These are phyloP conservation scores for Galaxea fascicularis DNA, from an alignment of 92 coral and sea anemone genomes.

Conservation along the genomic window DNA sequence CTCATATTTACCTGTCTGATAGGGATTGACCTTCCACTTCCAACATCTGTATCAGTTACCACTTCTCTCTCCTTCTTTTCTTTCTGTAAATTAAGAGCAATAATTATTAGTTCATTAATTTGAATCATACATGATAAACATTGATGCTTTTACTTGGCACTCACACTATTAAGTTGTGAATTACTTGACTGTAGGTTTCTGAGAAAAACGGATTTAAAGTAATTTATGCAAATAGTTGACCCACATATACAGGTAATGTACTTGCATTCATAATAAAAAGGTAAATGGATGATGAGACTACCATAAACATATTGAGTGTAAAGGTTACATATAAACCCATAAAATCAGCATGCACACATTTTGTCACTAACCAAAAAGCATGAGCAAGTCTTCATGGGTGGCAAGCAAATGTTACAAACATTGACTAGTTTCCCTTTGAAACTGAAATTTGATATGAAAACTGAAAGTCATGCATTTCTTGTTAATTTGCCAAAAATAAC, in stretches of 20 bases:
- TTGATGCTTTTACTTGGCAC: too few species aligned
- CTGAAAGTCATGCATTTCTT: background rate
- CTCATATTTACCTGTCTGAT: constrained; percentile 80
- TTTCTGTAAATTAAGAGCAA: constrained; percentile 51
- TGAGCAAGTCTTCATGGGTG: background rate
- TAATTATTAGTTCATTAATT: background rate
- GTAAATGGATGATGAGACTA: too few species aligned
- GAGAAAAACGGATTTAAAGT: too few species aligned
- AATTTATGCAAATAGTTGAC: too few species aligned
- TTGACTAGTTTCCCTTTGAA: background rate
- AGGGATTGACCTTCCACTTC: constrained; percentile 96
- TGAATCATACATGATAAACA: background rate
- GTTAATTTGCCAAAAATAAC: too few species aligned
- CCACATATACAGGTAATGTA: too few species aligned
- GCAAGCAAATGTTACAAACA: background rate
- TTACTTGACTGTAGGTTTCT: too few species aligned
- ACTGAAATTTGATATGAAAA: constrained; percentile 8
- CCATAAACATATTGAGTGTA: too few species aligned
- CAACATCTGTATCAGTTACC: constrained; percentile 88
- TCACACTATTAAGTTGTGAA: too few species aligned
- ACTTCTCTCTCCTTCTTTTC: constrained; percentile 90
- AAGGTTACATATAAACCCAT: too few species aligned
- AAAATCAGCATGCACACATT: too few species aligned
- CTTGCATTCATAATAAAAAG: too few species aligned
- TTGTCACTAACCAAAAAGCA: constrained; percentile 15